Base-by-base conservation (phyloP, 2,113 vertebrate species). In the Rhineura floridana region DNA sequence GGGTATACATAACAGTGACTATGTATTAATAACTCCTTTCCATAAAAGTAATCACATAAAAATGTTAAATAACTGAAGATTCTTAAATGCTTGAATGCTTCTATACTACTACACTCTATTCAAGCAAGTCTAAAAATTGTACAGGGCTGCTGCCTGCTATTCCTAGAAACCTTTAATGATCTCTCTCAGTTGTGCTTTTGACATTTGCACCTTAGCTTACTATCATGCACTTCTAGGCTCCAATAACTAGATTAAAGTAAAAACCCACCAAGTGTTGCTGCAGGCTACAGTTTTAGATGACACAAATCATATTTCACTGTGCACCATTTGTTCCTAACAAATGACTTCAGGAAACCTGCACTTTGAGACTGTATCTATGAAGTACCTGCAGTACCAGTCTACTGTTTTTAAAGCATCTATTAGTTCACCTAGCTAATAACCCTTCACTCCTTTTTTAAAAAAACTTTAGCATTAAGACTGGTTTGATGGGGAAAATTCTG, bases 181-280 rank as follows among this genome's bases (percentile, higher is more conserved):
- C 91, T 89, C 88, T 52, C 79, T 93, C 86, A 90, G 70, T 92
- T 89, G 85, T 76, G 73, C 52, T 91, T 95, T 93, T 91, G 89
- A 93, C 94, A 94, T 94, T 95, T 95, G 88, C 94, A 92, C 86
- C 75, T 91, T 77, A 69, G 80, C 86, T 95, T 94, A 92, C 90
- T 92, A 96, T 94, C 75, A 86, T 46, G 87, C 91, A 94, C 90
- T 96, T 94, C 92, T 96, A 96, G 93, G 94, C 86, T 96, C 90
- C 93, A 94, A 93, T 95, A 96, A 96, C 96, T 91, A 94, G 95
- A 97, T 97, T 96, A 95, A 96, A 97, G 94, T 90, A 95, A 96
- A 94, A 96, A 95, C 91, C 93, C 83, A 96, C 83, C 4, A 93
- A 95, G 87, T 88, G 84, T 90, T 92, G 93, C 96, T 94, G 87